phyloP scores from a whole-genome alignment of 1,140 invertebrate genomes.

The Tribolium madens region DNA sequence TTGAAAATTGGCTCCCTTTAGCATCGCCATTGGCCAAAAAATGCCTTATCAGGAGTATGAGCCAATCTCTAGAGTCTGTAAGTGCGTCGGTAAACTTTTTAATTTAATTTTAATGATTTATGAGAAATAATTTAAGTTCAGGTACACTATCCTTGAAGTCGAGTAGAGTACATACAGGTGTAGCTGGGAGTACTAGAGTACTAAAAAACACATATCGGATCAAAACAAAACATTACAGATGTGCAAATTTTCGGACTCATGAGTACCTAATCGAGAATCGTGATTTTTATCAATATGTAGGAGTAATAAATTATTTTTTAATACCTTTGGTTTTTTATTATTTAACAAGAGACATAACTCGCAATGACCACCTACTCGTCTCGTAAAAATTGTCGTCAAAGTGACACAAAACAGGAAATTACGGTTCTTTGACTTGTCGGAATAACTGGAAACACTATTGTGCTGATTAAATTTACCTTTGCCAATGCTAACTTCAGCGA shows the following conservation, averaged over 20 bases:
- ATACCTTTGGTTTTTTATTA: not conserved
- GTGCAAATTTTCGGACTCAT: not conserved
- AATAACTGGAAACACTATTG: not conserved
- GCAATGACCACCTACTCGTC: not conserved
- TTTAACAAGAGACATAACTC: not conserved
- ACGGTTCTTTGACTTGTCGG: not conserved
- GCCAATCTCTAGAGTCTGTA: not conserved
- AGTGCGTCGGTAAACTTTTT: not conserved
- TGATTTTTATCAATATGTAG: not conserved
- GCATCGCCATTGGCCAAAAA: not conserved
- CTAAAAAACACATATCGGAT: not conserved
- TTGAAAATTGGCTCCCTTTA: not conserved
- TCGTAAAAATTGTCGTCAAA: not conserved
- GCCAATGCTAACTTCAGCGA: not conserved
- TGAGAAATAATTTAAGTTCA: constrained; percentile 13
- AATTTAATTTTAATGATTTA: not conserved
- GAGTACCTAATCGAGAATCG: not conserved
- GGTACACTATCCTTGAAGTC: constrained; percentile 17
- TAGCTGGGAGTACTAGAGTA: constrained; percentile 10
- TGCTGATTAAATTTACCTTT: not conserved
- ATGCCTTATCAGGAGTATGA: not conserved
- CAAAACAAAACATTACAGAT: constrained; percentile 6
- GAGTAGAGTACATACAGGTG: constrained; percentile 27
- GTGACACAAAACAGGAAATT: not conserved
- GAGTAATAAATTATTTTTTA: not conserved